Percentiles rank a stretch among this genome's conserved stretches.
phyloP scores from a whole-genome alignment of 2,888 invertebrate species.

The Monoplex corrugatus region DNA sequence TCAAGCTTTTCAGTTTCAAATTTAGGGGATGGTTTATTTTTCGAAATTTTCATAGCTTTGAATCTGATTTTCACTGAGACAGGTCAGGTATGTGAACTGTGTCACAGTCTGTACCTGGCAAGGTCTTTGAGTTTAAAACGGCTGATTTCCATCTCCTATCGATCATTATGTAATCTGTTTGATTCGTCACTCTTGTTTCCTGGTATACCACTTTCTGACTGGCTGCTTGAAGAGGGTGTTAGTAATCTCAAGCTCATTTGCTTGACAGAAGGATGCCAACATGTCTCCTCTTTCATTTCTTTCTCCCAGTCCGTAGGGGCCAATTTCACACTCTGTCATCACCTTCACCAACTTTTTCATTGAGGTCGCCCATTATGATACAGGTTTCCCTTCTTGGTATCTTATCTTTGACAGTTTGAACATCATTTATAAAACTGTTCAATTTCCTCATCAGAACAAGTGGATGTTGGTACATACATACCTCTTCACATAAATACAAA shows the following conservation, averaged over 20 bases:
- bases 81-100: neutral
- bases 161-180: neutral
- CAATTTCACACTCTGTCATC: neutral
- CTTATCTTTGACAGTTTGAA: neutral
- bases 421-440: neutral
- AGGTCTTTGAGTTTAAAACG: neutral
- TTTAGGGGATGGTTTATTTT: neutral
- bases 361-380: neutral
- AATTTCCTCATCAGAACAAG: neutral
- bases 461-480: neutral
- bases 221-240: neutral
- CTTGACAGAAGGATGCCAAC: neutral
- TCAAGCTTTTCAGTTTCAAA: neutral
- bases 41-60: neutral
- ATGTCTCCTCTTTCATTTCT: neutral
- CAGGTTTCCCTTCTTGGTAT: neutral
- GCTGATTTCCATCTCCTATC: neutral
- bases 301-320: neutral
- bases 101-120: neutral
- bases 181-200: neutral
- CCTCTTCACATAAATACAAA: no score
- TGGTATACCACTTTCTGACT: neutral
- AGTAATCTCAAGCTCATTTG: neutral
- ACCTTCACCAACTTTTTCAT: neutral
- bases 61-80: neutral